Conservation (phyloP, 1,140 invertebrate genomes). For the Megathymus violae region DNA sequence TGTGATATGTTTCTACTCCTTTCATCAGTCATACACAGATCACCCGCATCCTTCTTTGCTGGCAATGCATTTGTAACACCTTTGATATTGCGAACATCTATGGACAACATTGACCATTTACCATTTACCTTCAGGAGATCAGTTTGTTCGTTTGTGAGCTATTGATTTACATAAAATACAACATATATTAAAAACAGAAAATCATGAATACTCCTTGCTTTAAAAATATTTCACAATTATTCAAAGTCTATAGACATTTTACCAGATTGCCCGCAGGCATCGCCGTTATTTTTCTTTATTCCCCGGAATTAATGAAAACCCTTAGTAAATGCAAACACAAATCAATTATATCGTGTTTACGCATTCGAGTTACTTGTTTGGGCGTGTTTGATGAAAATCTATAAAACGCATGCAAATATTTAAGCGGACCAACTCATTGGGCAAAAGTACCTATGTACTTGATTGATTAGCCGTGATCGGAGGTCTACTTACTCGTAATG, state of each 20-base stretch:
- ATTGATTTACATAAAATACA: too few relatives aligned
- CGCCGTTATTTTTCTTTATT: conserved; percentile 1
- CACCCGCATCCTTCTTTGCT: too few relatives aligned
- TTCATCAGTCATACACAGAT: too few relatives aligned
- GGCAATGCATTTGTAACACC: too few relatives aligned
- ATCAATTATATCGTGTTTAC: conserved; percentile 43
- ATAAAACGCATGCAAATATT: conserved; percentile 40
- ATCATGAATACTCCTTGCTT: too few relatives aligned
- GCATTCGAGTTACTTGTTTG: conserved; percentile 25
- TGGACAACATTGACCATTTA: too few relatives aligned
- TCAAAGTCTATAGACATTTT: not conserved
- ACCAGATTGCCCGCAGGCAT: not conserved
- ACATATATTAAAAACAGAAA: too few relatives aligned
- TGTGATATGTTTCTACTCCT: too few relatives aligned
- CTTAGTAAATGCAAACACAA: conserved; percentile 34
- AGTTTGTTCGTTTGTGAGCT: too few relatives aligned
- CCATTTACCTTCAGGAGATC: too few relatives aligned
- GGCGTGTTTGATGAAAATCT: conserved; percentile 31
- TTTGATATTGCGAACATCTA: too few relatives aligned
- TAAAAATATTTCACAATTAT: not conserved
- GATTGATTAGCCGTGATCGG: conserved; percentile 26
- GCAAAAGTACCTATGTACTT: conserved; percentile 38
- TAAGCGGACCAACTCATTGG: conserved; percentile 37
- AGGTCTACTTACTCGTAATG: too few relatives aligned
- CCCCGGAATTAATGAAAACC: conserved; percentile 28